Conservation (phyloP, 2,113 vertebrate species). For the Rhinoderma darwinii region DNA sequence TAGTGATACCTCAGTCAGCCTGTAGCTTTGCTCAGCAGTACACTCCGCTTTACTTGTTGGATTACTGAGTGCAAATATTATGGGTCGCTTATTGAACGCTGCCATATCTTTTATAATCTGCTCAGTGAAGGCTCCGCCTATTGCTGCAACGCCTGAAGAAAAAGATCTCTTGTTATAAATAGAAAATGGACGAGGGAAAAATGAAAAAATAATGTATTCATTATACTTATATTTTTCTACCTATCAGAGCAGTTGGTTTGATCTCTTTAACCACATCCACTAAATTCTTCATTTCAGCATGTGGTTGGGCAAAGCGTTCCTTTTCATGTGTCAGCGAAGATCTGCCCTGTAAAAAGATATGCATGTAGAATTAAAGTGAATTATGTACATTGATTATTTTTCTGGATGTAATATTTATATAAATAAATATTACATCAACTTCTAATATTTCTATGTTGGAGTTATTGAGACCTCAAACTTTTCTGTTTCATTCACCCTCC, state of each 20-base stretch:
- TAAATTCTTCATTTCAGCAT: constrained; percentile 84
- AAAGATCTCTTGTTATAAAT: constrained; percentile 9
- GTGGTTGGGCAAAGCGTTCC: constrained; percentile 86
- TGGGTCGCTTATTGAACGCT: constrained; percentile 84
- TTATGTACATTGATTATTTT: background rate
- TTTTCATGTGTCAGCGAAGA: constrained; percentile 89
- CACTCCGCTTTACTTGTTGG: constrained; percentile 98
- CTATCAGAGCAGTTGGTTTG: constrained; percentile 92
- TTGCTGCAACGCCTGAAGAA: constrained; percentile 87
- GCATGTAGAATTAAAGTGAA: constrained; percentile 55
- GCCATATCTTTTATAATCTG: constrained; percentile 92
- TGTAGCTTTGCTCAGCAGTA: constrained; percentile 95
- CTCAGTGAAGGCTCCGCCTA: constrained; percentile 89
- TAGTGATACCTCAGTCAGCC: constrained; percentile 82
- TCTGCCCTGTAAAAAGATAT: constrained; percentile 77
- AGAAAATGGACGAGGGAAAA: background rate
- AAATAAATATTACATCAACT: too few relatives aligned
- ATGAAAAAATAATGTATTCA: background rate
- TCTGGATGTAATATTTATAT: background rate
- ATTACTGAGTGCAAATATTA: constrained; percentile 98
- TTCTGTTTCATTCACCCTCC: too few relatives aligned
- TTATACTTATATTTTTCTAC: constrained; percentile 68
- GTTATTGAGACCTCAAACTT: too few relatives aligned
- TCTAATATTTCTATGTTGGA: too few relatives aligned
- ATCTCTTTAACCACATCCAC: constrained; percentile 84